These are phyloP conservation scores for Mastomys natalensis DNA, from an alignment of 2,113 vertebrate genomes.

Conservation along the genomic window DNA sequence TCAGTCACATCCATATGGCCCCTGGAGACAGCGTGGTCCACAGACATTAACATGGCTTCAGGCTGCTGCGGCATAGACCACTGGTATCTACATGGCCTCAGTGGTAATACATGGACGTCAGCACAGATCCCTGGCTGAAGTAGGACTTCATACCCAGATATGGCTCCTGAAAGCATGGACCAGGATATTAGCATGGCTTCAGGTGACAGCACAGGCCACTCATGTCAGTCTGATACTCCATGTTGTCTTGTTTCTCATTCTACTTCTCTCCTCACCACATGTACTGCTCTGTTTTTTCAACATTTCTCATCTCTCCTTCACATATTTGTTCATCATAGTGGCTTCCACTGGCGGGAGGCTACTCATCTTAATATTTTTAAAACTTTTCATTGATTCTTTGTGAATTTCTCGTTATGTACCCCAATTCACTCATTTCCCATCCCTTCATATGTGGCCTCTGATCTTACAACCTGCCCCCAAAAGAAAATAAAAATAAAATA, in stretches of 20 bases:
- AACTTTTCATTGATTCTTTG: background rate
- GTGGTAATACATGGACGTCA: background rate
- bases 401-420: background rate
- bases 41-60: background rate
- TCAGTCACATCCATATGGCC: background rate
- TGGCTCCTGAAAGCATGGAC: background rate
- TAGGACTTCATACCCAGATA: background rate
- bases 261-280: background rate
- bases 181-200: background rate
- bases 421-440: background rate
- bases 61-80: background rate
- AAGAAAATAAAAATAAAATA: background rate
- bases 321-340: background rate
- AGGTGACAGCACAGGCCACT: background rate
- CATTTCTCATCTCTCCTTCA: background rate
- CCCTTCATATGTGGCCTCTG: background rate
- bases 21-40: background rate
- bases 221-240: background rate
- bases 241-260: background rate
- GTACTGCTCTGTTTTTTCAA: background rate
- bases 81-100: background rate
- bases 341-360: background rate
- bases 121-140: background rate
- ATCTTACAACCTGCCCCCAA: background rate
- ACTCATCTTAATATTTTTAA: background rate